Evolutionary conservation across 2,888 invertebrate genomes (phyloP), one percentile per base, ranked within the genome.

Genomic region (Notodonta ziczac): DNA sequence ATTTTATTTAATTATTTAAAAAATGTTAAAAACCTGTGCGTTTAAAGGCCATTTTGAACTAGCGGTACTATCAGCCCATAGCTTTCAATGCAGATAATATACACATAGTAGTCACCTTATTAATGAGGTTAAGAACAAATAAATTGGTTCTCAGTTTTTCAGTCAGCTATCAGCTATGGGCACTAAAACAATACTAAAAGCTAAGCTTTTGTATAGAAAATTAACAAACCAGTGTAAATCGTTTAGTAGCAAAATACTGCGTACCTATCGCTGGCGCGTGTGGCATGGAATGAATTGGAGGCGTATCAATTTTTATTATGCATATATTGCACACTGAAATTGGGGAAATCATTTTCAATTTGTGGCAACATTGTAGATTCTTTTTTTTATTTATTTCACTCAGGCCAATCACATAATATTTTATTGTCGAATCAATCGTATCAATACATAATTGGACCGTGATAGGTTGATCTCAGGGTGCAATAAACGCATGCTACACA

Each of bases 231-330:
- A 76, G 74, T 87, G 86, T 86, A 88, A 85, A 89, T 81, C 71
- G 76, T 85, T 59, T 82, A 74, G 73, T 92, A 91, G 90, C 89
- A 92, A 92, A 92, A 92, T 91, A 90, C 82, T 84, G 81, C 74
- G 72, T 73, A 46, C 62, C 63, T 56, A 58, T 80, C 80, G 81
- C 78, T 83, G 77, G 81, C 67, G 78, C 76, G 74, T 71, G 80
- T 85, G 80, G 83, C 81, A 83, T 89, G 90, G 91, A 91, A 88
- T 88, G 84, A 88, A 89, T 79, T 70, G 69, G 78, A 85, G 89
- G 91, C 79, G 85, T 89, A 90, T 85, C 82, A 90, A 90, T 85
- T 67, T 71, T 69, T 69, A 56, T 59, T 71, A 67, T 73, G 74
- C 80, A 78, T 78, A 77, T 73, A 81, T 77, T 78, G 72, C 82